phyloP scores from a whole-genome alignment of 2,888 invertebrate species.

The Drosophila lutescens region DNA sequence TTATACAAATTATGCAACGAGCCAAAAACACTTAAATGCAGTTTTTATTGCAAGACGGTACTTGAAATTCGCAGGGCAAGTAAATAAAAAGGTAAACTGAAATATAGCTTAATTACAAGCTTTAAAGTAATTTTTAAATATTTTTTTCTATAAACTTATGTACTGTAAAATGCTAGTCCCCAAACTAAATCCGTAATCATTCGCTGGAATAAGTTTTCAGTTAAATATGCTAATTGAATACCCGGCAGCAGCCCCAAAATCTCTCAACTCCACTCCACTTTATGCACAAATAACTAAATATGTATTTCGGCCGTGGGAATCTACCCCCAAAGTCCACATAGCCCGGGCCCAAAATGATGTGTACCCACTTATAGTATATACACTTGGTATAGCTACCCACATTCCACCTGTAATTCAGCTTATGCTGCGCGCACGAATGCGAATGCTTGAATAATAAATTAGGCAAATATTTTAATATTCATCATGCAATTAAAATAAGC shows the following conservation, averaged over 20 bases:
- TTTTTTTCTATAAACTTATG: no score
- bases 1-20: conserved; percentile 32
- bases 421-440: conserved; percentile 65
- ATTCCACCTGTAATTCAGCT: conserved; percentile 37
- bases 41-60: conserved; percentile 14
- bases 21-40: conserved; percentile 15
- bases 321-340: conserved; percentile 21
- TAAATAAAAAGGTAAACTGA: neutral
- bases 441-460: conserved; percentile 79
- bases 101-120: no score
- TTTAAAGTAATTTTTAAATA: no score
- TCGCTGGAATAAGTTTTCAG: conserved; percentile 27
- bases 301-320: conserved; percentile 44
- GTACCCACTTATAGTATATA: conserved; percentile 16
- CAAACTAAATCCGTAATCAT: conserved; percentile 8
- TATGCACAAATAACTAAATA: conserved; percentile 72
- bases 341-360: conserved; percentile 16
- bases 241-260: conserved; percentile 36
- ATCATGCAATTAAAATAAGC: conserved; percentile 82
- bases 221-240: conserved; percentile 57
- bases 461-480: conserved; percentile 82
- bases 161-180: no score
- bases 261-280: conserved; percentile 23
- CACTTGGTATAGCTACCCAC: neutral
- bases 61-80: conserved; percentile 2